Conservation (phyloP, 1,140 invertebrate genomes). For the Drosophila parabipectinata region DNA sequence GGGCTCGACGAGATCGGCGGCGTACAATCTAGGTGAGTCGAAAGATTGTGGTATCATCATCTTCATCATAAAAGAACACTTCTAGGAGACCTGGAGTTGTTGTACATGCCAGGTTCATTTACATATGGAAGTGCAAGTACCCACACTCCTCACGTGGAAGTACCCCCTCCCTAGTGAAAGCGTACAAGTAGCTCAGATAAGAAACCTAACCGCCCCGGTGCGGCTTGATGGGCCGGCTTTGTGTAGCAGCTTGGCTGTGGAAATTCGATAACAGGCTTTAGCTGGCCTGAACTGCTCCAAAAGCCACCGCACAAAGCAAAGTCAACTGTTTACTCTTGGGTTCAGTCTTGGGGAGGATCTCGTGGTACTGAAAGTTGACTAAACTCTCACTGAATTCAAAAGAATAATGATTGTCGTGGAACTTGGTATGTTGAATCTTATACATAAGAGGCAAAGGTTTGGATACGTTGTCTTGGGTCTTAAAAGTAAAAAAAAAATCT, state of each 20-base stretch:
- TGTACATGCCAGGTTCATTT: not conserved
- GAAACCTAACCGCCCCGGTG: constrained; percentile 43
- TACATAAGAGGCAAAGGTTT: not conserved
- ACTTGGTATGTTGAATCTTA: too few species aligned
- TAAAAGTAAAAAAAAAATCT: not conserved
- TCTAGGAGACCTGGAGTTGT: too few species aligned
- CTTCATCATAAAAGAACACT: too few species aligned
- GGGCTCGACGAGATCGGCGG: constrained; percentile 73
- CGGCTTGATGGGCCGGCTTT: constrained; percentile 31
- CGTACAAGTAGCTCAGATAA: constrained; percentile 11
- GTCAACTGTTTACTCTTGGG: constrained; percentile 5
- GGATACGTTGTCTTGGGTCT: not conserved
- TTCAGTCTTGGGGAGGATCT: not conserved
- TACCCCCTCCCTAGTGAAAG: not conserved
- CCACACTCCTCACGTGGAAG: constrained; percentile 4
- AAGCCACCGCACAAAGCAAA: constrained; percentile 18
- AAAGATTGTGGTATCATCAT: not conserved
- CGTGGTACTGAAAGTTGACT: too few species aligned
- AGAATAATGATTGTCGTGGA: too few species aligned
- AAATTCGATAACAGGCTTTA: constrained; percentile 43
- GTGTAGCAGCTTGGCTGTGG: constrained; percentile 30
- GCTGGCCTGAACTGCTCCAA: constrained; percentile 7
- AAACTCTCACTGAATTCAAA: too few species aligned
- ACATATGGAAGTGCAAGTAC: not conserved
- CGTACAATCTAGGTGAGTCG: constrained; percentile 55